These are phyloP conservation scores for Oryzias curvinotus DNA, from an alignment of 2,113 vertebrate genomes.

Conservation along the genomic window DNA sequence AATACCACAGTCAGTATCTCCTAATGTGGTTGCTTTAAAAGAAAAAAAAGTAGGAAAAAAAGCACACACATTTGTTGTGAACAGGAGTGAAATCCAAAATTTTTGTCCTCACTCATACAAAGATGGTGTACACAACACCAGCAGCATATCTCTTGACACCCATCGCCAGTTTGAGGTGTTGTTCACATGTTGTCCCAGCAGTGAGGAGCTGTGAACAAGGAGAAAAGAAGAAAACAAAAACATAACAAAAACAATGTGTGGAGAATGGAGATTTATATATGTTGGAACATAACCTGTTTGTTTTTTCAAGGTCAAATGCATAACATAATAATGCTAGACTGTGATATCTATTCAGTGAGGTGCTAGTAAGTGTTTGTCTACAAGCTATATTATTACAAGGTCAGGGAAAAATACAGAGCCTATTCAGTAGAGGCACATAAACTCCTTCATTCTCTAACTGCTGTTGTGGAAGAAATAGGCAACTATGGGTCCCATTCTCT, in stretches of 20 bases:
- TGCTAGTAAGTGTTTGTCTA: too few relatives aligned
- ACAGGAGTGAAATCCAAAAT: not conserved
- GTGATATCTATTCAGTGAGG: not conserved
- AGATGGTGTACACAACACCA: constrained; percentile 9
- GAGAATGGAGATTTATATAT: not conserved
- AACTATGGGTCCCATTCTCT: too few relatives aligned
- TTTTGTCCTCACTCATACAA: constrained; percentile 9
- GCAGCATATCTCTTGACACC: constrained; percentile 28
- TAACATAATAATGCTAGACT: not conserved
- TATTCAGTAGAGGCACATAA: too few relatives aligned
- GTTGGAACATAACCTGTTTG: not conserved
- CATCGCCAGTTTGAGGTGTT: constrained; percentile 24
- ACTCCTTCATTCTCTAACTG: too few relatives aligned
- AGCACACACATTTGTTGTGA: too few relatives aligned
- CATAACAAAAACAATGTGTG: constrained; percentile 15
- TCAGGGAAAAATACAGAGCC: not conserved
- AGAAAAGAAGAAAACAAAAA: constrained; percentile 20
- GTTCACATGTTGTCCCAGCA: constrained; percentile 34
- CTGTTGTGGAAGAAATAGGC: too few relatives aligned
- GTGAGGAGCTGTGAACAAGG: constrained; percentile 31
- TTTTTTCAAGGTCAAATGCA: constrained; percentile 28
- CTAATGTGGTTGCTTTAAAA: too few relatives aligned
- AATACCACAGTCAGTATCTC: too few relatives aligned
- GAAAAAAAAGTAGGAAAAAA: too few relatives aligned
- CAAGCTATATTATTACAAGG: not conserved